Evolutionary conservation across 2,797 vertebrate species (phyloP).

Genomic region (Sebastes iracundus): DNA sequence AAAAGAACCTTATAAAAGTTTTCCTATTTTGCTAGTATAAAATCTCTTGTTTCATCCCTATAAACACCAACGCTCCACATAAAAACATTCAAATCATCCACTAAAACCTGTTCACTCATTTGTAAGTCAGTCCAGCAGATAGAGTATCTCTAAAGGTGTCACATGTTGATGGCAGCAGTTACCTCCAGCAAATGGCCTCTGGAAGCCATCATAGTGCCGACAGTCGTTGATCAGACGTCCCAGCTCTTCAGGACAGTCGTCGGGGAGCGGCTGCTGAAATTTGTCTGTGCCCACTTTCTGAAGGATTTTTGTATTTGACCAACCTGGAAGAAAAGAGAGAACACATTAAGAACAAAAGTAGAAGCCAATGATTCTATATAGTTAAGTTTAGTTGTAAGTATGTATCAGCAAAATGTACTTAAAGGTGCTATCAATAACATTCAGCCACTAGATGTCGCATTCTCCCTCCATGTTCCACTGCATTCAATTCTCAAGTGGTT

Average conservation of each 20-base stretch:
- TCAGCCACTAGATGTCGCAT: too few species aligned
- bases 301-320: slow-evolving; percentile 50
- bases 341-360: neutral
- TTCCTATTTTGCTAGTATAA: neutral
- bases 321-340: slow-evolving; percentile 63
- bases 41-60: neutral
- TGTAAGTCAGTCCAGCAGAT: neutral
- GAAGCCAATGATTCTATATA: neutral
- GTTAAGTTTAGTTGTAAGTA: neutral
- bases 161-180: neutral
- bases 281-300: slow-evolving; percentile 70
- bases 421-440: too few species aligned
- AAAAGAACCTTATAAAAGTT: too few species aligned
- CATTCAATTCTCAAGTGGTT: too few species aligned
- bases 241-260: slow-evolving; percentile 82
- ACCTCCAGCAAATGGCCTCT: slow-evolving; percentile 86
- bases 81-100: neutral
- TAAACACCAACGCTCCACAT: neutral
- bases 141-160: neutral
- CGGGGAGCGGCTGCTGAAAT: slow-evolving; percentile 73
- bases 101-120: neutral
- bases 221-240: slow-evolving; percentile 78
- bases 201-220: slow-evolving; percentile 74
- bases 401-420: too few species aligned
- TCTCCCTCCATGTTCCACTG: too few species aligned